Evolutionary conservation across 2,113 vertebrate genomes (phyloP), one percentile per base, ranked within the genome.

Genomic region (Pelvicachromis taeniatus): DNA sequence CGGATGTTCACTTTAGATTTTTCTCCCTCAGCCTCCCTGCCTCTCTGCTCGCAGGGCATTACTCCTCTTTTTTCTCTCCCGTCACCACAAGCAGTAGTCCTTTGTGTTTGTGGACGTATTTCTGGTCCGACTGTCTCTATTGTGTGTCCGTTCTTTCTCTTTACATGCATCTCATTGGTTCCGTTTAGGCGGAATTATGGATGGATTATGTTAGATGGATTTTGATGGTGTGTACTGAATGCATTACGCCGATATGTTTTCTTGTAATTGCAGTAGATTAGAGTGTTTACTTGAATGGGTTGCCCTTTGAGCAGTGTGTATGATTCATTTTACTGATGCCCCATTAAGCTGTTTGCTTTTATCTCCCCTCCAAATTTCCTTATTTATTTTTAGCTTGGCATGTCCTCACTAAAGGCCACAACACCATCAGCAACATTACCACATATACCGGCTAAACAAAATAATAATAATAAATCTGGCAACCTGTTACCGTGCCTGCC

Each of bases 401-500:
- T n/a, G 9, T 50, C 21, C 73, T 89, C 85, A 59, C 63, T 54
- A 92, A 94, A 94, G 93, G 93, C 94, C 92, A 93, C 87, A 80
- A 88, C 80, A 93, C 93, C 90, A 90, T 91, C 92, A 89, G 87
- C 87, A 87, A 88, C 90, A 90, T 91, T 68, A 86, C 86, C 90
- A 77, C 90, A 93, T 93, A 93, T 93, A 88, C 87, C 12, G n/a
- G 75, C 85, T 81, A 90, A 89, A 91, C 68, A 85, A 82, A 81
- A 92, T n/a, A n/a, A n/a, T n/a, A 92, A 89, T 85, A 93, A 94
- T 90, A 86, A 92, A 92, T 86, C 83, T 53, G 84, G 86, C 89
- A 93, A 94, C 93, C 95, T 93, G 92, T 93, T 92, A 93, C 93
- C 55, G 94, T 82, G 93, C 92, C 83, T 89, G 91, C 82, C 87